Evolutionary conservation across 37 sponge, comb jelly and placozoan genomes (phyloP).

Genomic region (Chondrosia reniformis): DNA sequence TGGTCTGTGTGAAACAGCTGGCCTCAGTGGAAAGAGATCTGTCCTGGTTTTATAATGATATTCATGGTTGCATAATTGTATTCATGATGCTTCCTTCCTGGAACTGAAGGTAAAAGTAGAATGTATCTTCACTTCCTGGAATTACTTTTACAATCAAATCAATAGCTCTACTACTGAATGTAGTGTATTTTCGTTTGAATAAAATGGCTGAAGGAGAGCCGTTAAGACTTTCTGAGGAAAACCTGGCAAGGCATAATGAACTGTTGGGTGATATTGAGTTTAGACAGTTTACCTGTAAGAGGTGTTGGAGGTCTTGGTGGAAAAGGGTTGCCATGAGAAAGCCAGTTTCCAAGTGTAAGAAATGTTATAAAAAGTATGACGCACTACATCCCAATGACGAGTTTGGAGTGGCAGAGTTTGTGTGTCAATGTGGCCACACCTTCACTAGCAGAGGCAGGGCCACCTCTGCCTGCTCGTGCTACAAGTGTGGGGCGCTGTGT

Average conservation of each 20-base stretch:
- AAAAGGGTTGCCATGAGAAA: slow-evolving; percentile 6
- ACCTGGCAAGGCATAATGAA: neutral
- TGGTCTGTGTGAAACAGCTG: no score
- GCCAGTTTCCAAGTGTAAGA: slow-evolving; percentile 27
- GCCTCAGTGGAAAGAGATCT: no score
- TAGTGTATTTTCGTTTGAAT: no score
- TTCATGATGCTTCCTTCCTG: no score
- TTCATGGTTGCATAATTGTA: no score
- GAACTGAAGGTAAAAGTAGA: no score
- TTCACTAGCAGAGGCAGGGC: neutral
- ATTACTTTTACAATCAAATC: no score
- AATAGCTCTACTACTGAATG: no score
- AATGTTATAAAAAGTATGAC: slow-evolving; percentile 27
- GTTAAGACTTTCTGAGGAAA: neutral
- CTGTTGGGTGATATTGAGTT: neutral
- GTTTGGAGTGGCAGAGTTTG: slow-evolving; percentile 24
- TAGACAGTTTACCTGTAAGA: slow-evolving; percentile 33
- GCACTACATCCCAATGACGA: slow-evolving; percentile 32
- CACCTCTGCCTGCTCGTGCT: neutral
- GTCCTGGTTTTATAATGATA: no score
- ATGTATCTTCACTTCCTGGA: no score
- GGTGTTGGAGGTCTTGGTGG: slow-evolving; percentile 33
- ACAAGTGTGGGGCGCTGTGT: neutral
- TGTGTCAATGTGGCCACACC: slow-evolving; percentile 23
- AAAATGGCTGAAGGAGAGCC: neutral